Percentiles rank a stretch among this genome's conserved stretches.
Evolutionary conservation across 2,113 vertebrate genomes (phyloP).

Genomic region (Ciconia maguari): DNA sequence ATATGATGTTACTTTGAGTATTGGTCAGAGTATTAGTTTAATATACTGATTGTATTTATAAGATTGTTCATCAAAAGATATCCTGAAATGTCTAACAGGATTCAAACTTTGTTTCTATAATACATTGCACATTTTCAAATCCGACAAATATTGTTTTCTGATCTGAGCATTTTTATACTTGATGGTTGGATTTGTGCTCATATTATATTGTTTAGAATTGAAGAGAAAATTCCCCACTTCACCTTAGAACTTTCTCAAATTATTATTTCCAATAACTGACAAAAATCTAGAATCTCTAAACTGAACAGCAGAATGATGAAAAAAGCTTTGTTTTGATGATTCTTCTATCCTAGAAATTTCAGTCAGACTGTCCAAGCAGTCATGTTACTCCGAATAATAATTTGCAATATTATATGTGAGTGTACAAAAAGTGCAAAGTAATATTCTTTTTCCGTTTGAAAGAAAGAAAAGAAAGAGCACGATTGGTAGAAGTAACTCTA

Average conservation of each 20-base stretch:
- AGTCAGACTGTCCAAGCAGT: background rate
- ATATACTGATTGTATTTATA: background rate
- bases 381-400: background rate
- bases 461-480: background rate
- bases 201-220: background rate
- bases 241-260: background rate
- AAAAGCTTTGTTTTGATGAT: background rate
- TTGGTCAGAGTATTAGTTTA: background rate
- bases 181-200: background rate
- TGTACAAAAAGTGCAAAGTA: background rate
- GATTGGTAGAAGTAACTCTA: background rate
- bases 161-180: background rate
- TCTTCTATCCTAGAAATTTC: background rate
- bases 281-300: background rate
- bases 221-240: background rate
- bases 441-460: background rate
- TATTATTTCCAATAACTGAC: background rate
- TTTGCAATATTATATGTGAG: rapidly evolving
- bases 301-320: background rate
- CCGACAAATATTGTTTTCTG: background rate
- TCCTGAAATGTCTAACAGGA: background rate
- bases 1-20: background rate
- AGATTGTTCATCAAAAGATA: background rate
- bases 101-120: background rate
- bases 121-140: background rate